Evolutionary conservation across 2,797 vertebrate genomes (phyloP).

Genomic region (Pelochelys cantorii): DNA sequence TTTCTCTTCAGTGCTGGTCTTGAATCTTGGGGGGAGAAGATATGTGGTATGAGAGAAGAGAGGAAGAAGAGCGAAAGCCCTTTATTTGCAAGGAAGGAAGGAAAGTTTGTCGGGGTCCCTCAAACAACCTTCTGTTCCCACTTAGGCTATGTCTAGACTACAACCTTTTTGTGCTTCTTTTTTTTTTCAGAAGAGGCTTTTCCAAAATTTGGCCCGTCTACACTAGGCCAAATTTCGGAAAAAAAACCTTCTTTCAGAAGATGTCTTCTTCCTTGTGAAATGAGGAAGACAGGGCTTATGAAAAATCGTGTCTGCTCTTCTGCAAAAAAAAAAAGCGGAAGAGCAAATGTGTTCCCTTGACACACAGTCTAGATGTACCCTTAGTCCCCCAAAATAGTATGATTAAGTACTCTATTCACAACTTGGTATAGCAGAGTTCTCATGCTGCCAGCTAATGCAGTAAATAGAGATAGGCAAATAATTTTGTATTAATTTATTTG

Average conservation of each 20-base stretch:
- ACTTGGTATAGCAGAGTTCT: neutral
- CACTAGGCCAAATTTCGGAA: too few species aligned
- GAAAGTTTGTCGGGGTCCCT: neutral
- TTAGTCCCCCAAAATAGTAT: neutral
- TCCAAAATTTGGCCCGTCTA: too few species aligned
- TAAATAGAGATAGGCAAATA: neutral
- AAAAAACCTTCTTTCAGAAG: too few species aligned
- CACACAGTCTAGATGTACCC: too few species aligned
- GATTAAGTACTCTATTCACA: rapidly evolving
- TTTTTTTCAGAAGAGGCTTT: too few species aligned
- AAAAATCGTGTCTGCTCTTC: too few species aligned
- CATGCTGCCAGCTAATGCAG: neutral
- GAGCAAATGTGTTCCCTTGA: too few species aligned
- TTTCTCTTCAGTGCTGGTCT: too few species aligned
- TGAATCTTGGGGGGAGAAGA: neutral
- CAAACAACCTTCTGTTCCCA: neutral
- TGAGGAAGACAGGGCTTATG: too few species aligned
- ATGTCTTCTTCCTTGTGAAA: too few species aligned
- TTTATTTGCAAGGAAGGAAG: neutral
- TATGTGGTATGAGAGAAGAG: neutral
- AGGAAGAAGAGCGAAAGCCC: neutral
- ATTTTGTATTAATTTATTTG: neutral
- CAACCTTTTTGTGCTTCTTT: too few species aligned
- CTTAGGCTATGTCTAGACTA: neutral
- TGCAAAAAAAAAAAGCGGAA: too few species aligned